Evolutionary conservation across 2,797 vertebrate species (phyloP), one percentile per base, ranked within the genome.

Genomic region (Poecilia wingei): DNA sequence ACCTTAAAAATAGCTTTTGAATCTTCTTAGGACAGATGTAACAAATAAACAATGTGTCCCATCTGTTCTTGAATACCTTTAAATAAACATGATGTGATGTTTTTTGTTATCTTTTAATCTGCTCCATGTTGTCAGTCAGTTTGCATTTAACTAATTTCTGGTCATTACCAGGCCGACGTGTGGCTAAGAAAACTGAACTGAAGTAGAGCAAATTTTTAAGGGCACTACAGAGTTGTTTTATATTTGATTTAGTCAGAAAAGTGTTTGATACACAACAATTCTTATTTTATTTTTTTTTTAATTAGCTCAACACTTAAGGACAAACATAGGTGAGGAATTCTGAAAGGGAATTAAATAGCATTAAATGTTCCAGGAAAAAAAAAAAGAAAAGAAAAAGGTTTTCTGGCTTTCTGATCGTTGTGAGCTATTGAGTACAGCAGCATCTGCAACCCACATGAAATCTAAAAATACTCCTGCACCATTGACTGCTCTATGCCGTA

Each of bases 401-500:
- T 84, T 91, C 90, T 61, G 61, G 75, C 82, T 82, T 84, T 91
- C 83, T 85, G 68, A 88, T 91, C 86, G 80, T 88, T 82, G 84
- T 83, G 91, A 91, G 89, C 91, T 88, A 89, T 93, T 91, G 85
- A 87, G 86, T 76, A 25, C 82, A 93, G 84, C 92, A 91, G 92
- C 91, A 93, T 92, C 92, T 92, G 89, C 93, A 93, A 86, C 93
- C 93, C 93, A 93, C 89, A 90, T 91, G 85, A 88, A 91, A 89
- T 92, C 92, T 94, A 93, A 94, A 94, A 93, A 92, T 92, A 92
- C 82, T 85, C 74, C 77, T n/a, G 69, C 75, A 84, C 91, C 91
- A 93, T 92, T 94, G 92, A 94, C 93, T 93, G 91, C 90, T 86
- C 84, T 89, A 83, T 89, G 79, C 89, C 13, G 6, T 88, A 86